These are phyloP conservation scores for Diuraphis noxia DNA, from an alignment of 1,140 invertebrate species.

Conservation along the genomic window DNA sequence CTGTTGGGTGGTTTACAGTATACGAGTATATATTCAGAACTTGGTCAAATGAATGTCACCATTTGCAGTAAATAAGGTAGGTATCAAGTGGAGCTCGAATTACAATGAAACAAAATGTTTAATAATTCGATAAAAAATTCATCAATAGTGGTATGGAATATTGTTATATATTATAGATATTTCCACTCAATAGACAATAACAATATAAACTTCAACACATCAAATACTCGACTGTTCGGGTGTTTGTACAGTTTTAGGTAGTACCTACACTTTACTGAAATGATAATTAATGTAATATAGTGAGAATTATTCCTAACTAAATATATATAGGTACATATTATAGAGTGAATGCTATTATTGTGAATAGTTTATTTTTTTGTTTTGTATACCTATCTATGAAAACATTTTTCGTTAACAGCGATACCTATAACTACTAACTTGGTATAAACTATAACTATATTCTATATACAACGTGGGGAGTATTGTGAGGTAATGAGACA, in stretches of 20 bases:
- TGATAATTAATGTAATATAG: neutral
- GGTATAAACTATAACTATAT: neutral
- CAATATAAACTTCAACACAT: neutral
- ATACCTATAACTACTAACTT: too few species aligned
- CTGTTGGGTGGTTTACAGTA: neutral
- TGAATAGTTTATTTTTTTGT: neutral
- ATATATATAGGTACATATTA: neutral
- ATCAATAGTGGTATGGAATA: neutral
- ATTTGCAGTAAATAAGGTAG: neutral
- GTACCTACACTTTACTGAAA: too few species aligned
- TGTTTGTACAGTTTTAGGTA: neutral
- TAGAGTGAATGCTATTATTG: neutral
- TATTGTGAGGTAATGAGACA: neutral
- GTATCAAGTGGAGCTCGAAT: neutral
- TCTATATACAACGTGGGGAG: neutral
- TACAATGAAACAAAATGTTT: neutral
- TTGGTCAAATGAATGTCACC: neutral
- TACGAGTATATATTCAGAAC: neutral
- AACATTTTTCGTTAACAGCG: neutral
- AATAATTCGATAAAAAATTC: neutral
- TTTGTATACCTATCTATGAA: neutral
- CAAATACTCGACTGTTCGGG: neutral
- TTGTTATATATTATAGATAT: neutral
- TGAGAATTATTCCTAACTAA: neutral
- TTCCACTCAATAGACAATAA: neutral